Evolutionary conservation across 2,113 vertebrate genomes (phyloP).

Genomic region (Zosterops pallidus): DNA sequence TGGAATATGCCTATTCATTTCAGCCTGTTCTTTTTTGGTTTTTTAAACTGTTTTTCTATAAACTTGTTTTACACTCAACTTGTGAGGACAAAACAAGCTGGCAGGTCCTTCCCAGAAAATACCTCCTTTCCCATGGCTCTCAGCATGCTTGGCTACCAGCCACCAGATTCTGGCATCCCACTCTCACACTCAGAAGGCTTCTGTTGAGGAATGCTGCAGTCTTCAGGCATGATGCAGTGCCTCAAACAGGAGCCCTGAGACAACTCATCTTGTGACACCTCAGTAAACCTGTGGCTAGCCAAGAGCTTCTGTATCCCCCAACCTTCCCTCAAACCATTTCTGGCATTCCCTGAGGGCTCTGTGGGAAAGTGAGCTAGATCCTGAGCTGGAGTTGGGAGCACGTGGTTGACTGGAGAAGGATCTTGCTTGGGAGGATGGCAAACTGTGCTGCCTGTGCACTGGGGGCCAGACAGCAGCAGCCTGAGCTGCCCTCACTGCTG

Average conservation of each 20-base stretch:
- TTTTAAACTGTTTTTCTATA: background rate
- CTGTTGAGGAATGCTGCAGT: background rate
- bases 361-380: background rate
- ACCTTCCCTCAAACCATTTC: slow-evolving; percentile 21
- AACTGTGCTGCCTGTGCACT: rapidly evolving
- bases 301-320: background rate
- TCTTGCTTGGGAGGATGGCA: background rate
- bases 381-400: background rate
- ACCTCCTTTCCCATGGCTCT: background rate
- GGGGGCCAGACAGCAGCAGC: background rate
- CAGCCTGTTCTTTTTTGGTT: background rate
- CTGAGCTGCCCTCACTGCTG: background rate
- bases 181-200: background rate
- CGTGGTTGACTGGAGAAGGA: background rate
- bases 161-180: background rate
- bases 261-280: slow-evolving; percentile 47
- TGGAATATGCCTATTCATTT: background rate
- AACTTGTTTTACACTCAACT: background rate
- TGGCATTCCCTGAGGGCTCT: background rate
- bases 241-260: slow-evolving; percentile 47
- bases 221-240: slow-evolving; percentile 42
- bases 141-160: slow-evolving; percentile 12
- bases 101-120: background rate
- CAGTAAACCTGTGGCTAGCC: background rate
- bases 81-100: background rate